Base-by-base conservation (phyloP, 2,797 vertebrate species). In the Spheniscus humboldti region DNA sequence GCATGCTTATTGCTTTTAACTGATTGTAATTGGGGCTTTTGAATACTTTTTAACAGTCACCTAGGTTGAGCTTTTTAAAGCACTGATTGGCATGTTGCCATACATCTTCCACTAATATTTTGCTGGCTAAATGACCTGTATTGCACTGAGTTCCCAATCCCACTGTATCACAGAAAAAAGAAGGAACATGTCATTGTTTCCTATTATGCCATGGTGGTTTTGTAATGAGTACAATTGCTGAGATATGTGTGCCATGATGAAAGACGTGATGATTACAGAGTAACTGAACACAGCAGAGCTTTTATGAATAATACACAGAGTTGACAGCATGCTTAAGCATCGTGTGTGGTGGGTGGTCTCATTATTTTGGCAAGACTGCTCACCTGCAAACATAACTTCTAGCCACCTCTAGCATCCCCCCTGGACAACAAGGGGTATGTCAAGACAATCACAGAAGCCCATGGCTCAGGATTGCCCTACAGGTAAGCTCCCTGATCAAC, bases 1-100 rank as follows among this genome's bases (percentile, higher is more conserved):
- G 91, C 83, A 94, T 96, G 92, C 97, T 96, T 80, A 81, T 94
- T 96, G 72, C 95, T 95, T 97, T 97, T 95, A 96, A 96, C 95
- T 94, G 84, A 95, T 95, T 96, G 88, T 91, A 96, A 94, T 91
- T 94, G 93, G 66, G 77, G 56, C 41, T 95, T 92, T 97, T 95
- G 94, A 97, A 97, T 78, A 79, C 88, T 88, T 94, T 96, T 95
- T 94, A 94, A 82, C 73, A 89, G 82, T 94, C 90, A 95, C 88
- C 83, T 93, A 73, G 47, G 77, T 12, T 81, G 95, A 89, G 88
- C 45, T 93, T 94, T 96, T 92, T 87, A 80, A 77, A 94, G 76
- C 80, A 72, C 27, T 14, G 60, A 75, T 24, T 90, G 89, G 82
- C 85, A 33, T 6, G 20, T 79, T 0, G 2, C 87, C 87, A 69